A percentile compares a stretch with the other conserved stretches of the same genome.
phyloP scores from a whole-genome alignment of 1,140 invertebrate species.

The Drosophila nannoptera region DNA sequence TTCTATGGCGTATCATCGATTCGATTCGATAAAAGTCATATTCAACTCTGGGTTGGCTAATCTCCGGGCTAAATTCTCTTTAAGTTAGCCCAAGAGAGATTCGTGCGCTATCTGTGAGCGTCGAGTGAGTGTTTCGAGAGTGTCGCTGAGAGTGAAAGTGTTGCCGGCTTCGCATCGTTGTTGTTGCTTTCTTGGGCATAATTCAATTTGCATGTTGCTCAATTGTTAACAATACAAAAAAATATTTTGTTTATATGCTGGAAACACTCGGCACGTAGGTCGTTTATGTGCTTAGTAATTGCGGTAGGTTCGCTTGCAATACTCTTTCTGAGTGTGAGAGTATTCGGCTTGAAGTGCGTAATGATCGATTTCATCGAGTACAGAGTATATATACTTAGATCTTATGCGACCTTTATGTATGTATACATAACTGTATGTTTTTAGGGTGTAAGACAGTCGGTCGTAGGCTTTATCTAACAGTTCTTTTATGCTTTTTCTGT shows the following conservation, averaged over 20 bases:
- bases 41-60: conserved; percentile 12
- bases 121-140: conserved; percentile 9
- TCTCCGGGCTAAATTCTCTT: conserved; percentile 15
- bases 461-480: neutral
- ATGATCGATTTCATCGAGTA: too few species aligned
- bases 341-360: too few species aligned
- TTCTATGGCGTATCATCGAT: conserved; percentile 21
- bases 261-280: conserved; percentile 7
- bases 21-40: conserved; percentile 19
- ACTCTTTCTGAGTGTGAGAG: neutral
- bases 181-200: conserved; percentile 30
- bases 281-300: conserved; percentile 44
- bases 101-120: conserved; percentile 13
- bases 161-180: conserved; percentile 17
- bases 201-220: conserved; percentile 53
- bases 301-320: conserved; percentile 56
- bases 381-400: too few species aligned
- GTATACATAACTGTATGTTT: neutral
- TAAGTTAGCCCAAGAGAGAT: conserved; percentile 17
- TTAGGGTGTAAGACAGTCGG: neutral
- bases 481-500: neutral
- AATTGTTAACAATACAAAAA: conserved; percentile 38
- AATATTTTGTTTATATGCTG: conserved; percentile 27
- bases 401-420: too few species aligned
- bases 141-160: conserved; percentile 43